Base-by-base conservation (phyloP, 2,888 invertebrate genomes). In the Magallana nippona region DNA sequence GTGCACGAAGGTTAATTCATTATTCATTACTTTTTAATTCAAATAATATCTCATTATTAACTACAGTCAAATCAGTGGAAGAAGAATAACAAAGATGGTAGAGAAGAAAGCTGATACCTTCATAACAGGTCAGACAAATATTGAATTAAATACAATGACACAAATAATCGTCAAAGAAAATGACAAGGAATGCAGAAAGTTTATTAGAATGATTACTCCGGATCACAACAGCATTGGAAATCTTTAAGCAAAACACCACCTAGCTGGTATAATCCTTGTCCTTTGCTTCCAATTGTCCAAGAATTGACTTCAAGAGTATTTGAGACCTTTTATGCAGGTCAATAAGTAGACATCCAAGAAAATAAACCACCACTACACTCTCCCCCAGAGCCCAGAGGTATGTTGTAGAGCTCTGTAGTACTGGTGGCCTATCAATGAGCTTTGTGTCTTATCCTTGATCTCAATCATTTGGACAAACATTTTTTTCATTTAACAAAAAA, bases 241-340 rank as follows among this genome's bases (percentile, higher is more conserved):
- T 22, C 63, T 63, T 63, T 63, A 63, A 63, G 27, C 22, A 63
- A 63, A 63, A 63, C 27, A 63, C 63, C 63, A 63, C 63, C 27
- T 22, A 63, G 27, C 63, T 15, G 0, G 22, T 22, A 63, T 63
- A 63, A 63, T 63, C 63, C 10, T 63, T 63, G 63, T 22, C 22
- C 22, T 63, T 63, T 63, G 27, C 63, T 11, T 63, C 27, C 63
- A 63, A 22, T 63, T 63, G 13, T 63, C 13, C 11, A 27, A 22
- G 22, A 27, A 63, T 63, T 63, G 63, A 63, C 19, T 63, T 63
- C 22, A 63, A 27, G 22, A 2, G 22, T 63, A 63, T 63, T 22
- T 15, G 13, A 63, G 27, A 63, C 63, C 22, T 63, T 63, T 63
- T 13, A 63, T 13, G 22, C 19, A 32, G 32, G 63, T 63, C 63